Base-by-base conservation (phyloP, 1,140 invertebrate species). In the Bicyclus anynana region DNA sequence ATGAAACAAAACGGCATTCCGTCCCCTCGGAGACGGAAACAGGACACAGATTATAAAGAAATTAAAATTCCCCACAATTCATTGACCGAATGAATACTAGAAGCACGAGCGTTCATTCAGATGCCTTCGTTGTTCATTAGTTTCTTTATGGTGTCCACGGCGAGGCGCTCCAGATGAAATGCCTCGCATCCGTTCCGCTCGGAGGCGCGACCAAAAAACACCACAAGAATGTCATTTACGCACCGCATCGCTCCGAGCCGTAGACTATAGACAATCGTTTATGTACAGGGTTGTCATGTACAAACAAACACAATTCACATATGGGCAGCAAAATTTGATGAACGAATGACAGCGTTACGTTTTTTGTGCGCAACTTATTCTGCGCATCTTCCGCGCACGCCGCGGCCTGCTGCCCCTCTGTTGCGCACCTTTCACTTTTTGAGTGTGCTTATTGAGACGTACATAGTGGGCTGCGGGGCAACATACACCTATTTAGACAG, bases 141-240 rank as follows among this genome's bases (percentile, higher is more conserved):
- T 69, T 74, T 70, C 68, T 67, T 69, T 60, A 67, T 49, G 38
- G 60, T 60, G 44, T 35, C 49, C 52, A 49, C 42, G 53, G 40
- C 53, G 10, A 59, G 53, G 38, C 63, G 65, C 69, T 72, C 66
- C 73, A 72, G 75, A 77, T 72, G 73, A 69, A 80, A 84, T 84
- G 72, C 75, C 74, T 68, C 35, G 38, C 67, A 82, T 84, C 74
- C 74, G 81, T 84, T 84, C 77, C 79, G 76, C 71, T 80, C 59
- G 52, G 42, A 61, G 65, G 40, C 60, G 37, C 51, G 40, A 73
- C 77, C 72, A 84, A 84, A 84, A 84, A 84, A 80, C 77, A 67
- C 52, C 67, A 53, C 71, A 74, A 69, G 81, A 84, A 84, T 84
- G 81, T 77, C 79, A 82, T 82, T 80, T 80, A 82, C 77, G 63